Evolutionary conservation across 2,113 vertebrate genomes (phyloP).

Genomic region (Sarotherodon lohbergeri): DNA sequence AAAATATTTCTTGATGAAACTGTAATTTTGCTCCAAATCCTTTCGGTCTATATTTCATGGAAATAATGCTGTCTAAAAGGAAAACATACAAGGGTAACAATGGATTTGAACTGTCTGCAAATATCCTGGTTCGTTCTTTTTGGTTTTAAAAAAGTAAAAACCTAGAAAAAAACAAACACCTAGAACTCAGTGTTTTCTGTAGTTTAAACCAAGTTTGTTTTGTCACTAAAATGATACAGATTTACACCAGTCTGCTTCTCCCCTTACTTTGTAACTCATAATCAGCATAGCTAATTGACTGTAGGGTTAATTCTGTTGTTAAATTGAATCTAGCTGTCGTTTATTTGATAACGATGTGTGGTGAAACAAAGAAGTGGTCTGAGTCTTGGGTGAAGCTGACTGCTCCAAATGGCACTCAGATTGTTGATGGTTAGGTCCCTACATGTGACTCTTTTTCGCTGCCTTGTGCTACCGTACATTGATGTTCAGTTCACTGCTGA

Average conservation of each 20-base stretch:
- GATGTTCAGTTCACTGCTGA: not conserved
- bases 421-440: not conserved
- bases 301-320: not conserved
- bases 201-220: not conserved
- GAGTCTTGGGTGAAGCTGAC: not conserved
- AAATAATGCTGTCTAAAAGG: conserved; percentile 13
- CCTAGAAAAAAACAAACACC: not conserved
- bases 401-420: not conserved
- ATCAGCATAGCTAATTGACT: not conserved
- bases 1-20: conserved; percentile 48
- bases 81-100: not conserved
- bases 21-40: conserved; percentile 24
- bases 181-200: conserved; percentile 8
- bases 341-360: not conserved
- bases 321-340: not conserved
- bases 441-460: not conserved
- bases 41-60: conserved; percentile 35
- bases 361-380: not conserved
- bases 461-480: not conserved
- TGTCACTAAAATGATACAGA: not conserved
- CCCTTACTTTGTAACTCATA: not conserved
- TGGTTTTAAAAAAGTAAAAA: not conserved
- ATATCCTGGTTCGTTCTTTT: not conserved
- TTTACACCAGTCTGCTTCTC: not conserved
- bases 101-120: conserved; percentile 18